Percentiles rank a stretch among this genome's conserved stretches.
phyloP scores from a whole-genome alignment of 2,888 invertebrate species.

The Xylota segnis region DNA sequence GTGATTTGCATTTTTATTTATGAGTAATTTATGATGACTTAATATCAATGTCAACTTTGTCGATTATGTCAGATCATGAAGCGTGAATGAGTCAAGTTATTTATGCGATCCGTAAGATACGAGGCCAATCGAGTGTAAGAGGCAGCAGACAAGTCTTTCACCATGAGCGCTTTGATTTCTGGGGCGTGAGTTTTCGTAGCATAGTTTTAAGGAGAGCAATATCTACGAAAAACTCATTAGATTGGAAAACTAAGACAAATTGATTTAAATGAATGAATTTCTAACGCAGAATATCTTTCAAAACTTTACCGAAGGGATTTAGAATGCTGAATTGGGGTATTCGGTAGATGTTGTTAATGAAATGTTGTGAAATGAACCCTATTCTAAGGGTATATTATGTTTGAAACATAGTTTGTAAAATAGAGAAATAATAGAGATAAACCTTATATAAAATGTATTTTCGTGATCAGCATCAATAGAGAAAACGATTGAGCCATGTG shows the following conservation, averaged over 20 bases:
- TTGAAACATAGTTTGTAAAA: too few relatives aligned
- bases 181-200: conserved; percentile 3
- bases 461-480: too few relatives aligned
- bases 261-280: background rate
- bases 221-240: background rate
- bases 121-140: background rate
- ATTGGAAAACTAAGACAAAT: background rate
- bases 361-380: background rate
- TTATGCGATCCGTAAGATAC: background rate
- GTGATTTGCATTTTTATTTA: conserved; percentile 58
- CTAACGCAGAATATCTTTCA: background rate
- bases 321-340: background rate
- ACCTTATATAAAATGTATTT: too few relatives aligned
- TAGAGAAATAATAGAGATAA: too few relatives aligned
- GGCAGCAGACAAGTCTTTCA: background rate
- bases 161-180: conserved; percentile 13
- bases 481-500: too few relatives aligned
- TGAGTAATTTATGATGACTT: conserved; percentile 38
- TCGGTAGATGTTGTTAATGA: background rate
- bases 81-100: conserved; percentile 25
- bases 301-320: background rate
- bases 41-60: conserved; percentile 40
- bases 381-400: too few relatives aligned
- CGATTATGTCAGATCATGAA: conserved; percentile 51
- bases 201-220: background rate